Base-by-base conservation (phyloP, 2,888 invertebrate genomes). In the Lepidochitona cinerea region DNA sequence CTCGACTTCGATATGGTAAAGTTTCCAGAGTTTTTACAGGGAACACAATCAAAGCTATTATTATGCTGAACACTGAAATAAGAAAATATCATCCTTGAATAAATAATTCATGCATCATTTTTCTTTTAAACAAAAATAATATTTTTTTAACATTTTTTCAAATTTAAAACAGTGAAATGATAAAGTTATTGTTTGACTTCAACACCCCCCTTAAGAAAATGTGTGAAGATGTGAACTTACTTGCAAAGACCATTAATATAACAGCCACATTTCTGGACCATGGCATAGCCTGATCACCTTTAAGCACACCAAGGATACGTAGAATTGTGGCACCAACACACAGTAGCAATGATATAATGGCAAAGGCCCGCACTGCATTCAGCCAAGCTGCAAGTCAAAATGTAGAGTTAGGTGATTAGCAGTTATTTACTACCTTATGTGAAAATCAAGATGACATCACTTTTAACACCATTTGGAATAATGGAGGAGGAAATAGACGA, bases 321-420 rank as follows among this genome's bases (percentile, higher is more conserved):
- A 59, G 14, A 29, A 12, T 14, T 9, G 59, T 59, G 3, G 59
- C 59, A 14, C 18, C 59, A 23, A 59, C 4, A 59, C 59, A 59
- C 23, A 59, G 59, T 12, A 59, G 32, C 59, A 59, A 26, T 14
- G 59, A 59, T 4, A 59, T 18, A 14, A 59, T 59, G 29, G 59
- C 59, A 26, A 59, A 59, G 4, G 59, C 59, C 26, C 59, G 59
- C 23, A 59, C 59, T 59, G 59, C 59, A 59, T 59, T 26, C 59
- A 59, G 59, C 59, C 59, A 59, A 23, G 23, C 59, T 59, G 59
- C 14, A 59, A 41, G 41, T 18, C 9, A 41, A 41, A 41, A 41
- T 12, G 18, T 9, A 41, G 9, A 41, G 18, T 41, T 18, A 41
- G 18, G 41, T 41, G 9, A 41, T 9, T 18, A 41, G 9, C 9